Percentiles rank a stretch among this genome's conserved stretches.
Conservation (phyloP, 2,113 vertebrate species). For the Taurulus bubalis region DNA sequence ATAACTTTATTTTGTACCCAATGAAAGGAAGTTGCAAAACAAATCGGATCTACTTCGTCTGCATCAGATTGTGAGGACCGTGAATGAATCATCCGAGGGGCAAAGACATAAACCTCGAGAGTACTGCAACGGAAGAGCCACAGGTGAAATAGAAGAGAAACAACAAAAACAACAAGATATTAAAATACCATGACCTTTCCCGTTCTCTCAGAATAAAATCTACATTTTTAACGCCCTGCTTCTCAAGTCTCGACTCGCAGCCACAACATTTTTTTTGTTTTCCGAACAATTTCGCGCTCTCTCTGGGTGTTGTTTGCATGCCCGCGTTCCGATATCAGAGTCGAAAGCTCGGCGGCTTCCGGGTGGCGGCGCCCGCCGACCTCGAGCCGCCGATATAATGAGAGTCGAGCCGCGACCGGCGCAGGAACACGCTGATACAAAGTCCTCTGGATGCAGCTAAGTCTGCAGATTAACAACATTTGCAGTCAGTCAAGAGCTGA, state of each 20-base stretch:
- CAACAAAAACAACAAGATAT: background rate
- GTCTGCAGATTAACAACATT: conserved; percentile 54
- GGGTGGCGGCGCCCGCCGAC: background rate
- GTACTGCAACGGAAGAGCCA: background rate
- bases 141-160: background rate
- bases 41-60: background rate
- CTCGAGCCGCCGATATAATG: conserved; percentile 24
- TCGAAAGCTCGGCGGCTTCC: background rate
- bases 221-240: background rate
- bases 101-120: background rate
- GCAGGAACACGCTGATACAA: background rate
- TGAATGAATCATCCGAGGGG: background rate
- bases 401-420: conserved; percentile 3
- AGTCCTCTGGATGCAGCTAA: conserved; percentile 5
- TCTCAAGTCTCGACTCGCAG: background rate
- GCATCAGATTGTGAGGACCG: background rate
- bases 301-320: background rate
- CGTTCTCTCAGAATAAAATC: background rate
- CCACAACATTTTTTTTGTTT: too few relatives aligned
- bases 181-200: background rate
- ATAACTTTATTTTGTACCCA: background rate
- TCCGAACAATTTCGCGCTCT: background rate
- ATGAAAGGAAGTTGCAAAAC: background rate
- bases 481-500: conserved; percentile 60
- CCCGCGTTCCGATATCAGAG: background rate